phyloP scores from a whole-genome alignment of 1,140 invertebrate species.

The Drosophila quadrilineata region DNA sequence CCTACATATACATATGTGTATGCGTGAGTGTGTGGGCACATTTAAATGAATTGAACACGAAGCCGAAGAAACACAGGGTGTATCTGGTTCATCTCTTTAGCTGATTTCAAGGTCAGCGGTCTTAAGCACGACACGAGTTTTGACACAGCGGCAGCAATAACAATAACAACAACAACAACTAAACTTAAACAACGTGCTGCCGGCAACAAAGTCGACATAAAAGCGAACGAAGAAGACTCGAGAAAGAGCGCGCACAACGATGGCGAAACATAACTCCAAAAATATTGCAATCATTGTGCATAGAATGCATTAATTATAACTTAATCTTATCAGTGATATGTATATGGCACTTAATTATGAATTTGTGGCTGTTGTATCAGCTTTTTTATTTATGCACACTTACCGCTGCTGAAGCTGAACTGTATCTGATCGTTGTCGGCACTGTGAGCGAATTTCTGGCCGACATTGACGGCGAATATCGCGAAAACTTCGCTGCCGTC shows the following conservation, averaged over 20 bases:
- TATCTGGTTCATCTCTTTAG: neutral
- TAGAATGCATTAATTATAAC: neutral
- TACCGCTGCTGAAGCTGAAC: slow-evolving; percentile 22
- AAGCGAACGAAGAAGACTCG: neutral
- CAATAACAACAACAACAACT: neutral
- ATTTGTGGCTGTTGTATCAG: neutral
- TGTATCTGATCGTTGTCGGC: slow-evolving; percentile 9
- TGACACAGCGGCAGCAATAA: neutral
- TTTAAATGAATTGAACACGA: slow-evolving; percentile 6
- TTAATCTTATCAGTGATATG: neutral
- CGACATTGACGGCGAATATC: slow-evolving; percentile 7
- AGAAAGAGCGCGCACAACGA: too few species aligned
- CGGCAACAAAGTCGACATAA: neutral
- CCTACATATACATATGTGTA: neutral
- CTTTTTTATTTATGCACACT: slow-evolving; percentile 10
- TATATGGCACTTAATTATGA: neutral
- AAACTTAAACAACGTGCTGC: slow-evolving; percentile 1
- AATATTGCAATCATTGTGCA: too few species aligned
- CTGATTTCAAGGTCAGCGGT: slow-evolving; percentile 21
- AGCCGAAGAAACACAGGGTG: slow-evolving; percentile 20
- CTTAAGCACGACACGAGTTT: slow-evolving; percentile 1
- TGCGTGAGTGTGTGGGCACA: neutral
- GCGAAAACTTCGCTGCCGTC: slow-evolving; percentile 6
- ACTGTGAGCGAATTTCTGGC: neutral
- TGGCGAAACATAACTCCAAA: too few species aligned